Conservation (phyloP, 2,888 invertebrate species). For the Sinelater perroti region DNA sequence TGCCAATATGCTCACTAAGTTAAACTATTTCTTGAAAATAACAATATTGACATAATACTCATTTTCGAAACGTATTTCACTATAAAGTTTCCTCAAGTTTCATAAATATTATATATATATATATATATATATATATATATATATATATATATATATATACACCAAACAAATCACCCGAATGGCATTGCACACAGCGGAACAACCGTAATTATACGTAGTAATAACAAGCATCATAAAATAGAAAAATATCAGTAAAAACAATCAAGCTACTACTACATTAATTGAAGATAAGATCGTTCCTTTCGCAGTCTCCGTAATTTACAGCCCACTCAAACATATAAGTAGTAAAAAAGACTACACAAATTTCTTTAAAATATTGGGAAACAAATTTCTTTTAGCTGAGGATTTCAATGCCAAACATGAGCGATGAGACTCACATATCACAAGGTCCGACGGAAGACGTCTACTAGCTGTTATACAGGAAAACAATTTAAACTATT, state of each 20-base stretch:
- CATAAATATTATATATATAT: slow-evolving; percentile 9
- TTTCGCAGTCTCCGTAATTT: slow-evolving; percentile 21
- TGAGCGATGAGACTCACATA: slow-evolving; percentile 11
- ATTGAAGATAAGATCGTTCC: slow-evolving; percentile 17
- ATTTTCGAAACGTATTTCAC: slow-evolving; percentile 18
- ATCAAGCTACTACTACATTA: slow-evolving; percentile 20
- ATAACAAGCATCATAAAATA: slow-evolving; percentile 14
- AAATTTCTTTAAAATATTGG: slow-evolving; percentile 25
- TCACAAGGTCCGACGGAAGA: slow-evolving; percentile 8
- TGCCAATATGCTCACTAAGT: no score
- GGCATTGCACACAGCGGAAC: slow-evolving; percentile 28
- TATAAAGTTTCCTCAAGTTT: slow-evolving; percentile 2
- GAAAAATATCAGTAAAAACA: no score
- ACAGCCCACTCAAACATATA: slow-evolving; percentile 32
- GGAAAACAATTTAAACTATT: slow-evolving; percentile 4
- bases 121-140: no score
- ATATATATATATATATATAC: no score
- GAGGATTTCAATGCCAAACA: slow-evolving; percentile 20
- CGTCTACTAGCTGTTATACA: slow-evolving; percentile 7
- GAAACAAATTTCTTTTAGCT: slow-evolving; percentile 7
- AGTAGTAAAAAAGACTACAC: slow-evolving; percentile 15
- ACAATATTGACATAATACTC: slow-evolving; percentile 18
- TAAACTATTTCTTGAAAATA: slow-evolving; percentile 12
- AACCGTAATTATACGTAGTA: slow-evolving; percentile 13
- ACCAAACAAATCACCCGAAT: slow-evolving; percentile 36